Evolutionary conservation across 2,113 vertebrate genomes (phyloP).

Genomic region (Xiphophorus couchianus): DNA sequence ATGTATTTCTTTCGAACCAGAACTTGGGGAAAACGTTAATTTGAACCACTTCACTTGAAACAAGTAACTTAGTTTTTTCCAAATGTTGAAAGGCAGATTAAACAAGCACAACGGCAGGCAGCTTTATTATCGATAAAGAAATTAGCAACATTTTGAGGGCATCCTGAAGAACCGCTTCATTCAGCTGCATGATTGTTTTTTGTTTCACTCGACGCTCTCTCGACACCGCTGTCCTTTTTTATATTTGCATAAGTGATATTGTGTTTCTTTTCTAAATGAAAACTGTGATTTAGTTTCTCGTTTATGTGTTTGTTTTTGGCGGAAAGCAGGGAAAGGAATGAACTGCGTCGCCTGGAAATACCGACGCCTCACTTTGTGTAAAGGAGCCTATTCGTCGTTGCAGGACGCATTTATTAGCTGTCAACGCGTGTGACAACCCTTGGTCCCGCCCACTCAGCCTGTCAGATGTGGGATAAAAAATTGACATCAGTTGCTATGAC

Average conservation of each 20-base stretch:
- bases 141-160: too few relatives aligned
- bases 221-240: too few relatives aligned
- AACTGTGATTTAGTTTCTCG: not conserved
- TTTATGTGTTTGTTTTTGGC: not conserved
- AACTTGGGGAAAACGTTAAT: not conserved
- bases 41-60: not conserved
- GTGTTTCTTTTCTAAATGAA: not conserved
- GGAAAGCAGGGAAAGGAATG: too few relatives aligned
- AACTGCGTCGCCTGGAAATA: too few relatives aligned
- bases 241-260: not conserved
- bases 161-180: too few relatives aligned
- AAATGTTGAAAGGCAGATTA: not conserved
- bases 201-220: too few relatives aligned
- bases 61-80: too few relatives aligned
- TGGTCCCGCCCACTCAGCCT: conserved; percentile 51
- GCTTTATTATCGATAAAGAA: too few relatives aligned
- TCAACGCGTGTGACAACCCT: conserved; percentile 6
- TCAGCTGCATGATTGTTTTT: too few relatives aligned
- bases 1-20: conserved; percentile 40
- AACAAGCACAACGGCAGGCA: too few relatives aligned
- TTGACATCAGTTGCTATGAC: conserved; percentile 68
- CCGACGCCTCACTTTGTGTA: not conserved
- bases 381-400: not conserved
- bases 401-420: conserved; percentile 4
- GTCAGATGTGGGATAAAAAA: conserved; percentile 53